Percentiles rank a stretch among this genome's conserved stretches.
These are phyloP conservation scores for Chloropsis hardwickii DNA, from an alignment of 2,113 vertebrate genomes.

Conservation along the genomic window DNA sequence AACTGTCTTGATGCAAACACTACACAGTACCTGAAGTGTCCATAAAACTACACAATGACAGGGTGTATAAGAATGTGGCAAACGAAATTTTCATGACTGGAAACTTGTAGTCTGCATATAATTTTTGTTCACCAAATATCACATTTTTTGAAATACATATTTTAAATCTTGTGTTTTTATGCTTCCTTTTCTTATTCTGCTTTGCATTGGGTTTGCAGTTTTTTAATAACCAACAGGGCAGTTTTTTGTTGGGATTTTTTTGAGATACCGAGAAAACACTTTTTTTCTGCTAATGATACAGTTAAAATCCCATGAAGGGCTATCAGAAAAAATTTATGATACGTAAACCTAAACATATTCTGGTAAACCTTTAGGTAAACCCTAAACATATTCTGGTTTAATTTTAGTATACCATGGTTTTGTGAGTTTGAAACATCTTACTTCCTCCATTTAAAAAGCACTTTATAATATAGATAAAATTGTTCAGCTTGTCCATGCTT, in stretches of 20 bases:
- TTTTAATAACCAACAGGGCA: background rate
- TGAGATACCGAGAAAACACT: background rate
- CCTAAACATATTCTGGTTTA: background rate
- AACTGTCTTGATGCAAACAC: background rate
- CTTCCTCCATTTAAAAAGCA: background rate
- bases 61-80: background rate
- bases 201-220: background rate
- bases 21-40: background rate
- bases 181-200: background rate
- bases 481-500: background rate
- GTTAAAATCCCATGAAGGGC: background rate
- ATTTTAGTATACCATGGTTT: background rate
- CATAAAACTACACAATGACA: background rate
- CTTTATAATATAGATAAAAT: background rate
- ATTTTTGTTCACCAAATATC: background rate
- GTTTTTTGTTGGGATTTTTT: background rate
- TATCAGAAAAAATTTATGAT: too few relatives aligned
- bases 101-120: background rate
- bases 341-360: too few relatives aligned
- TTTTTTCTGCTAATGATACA: background rate
- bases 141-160: accelerated
- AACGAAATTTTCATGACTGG: background rate
- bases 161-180: background rate
- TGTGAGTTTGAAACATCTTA: background rate
- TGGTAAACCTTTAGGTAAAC: too few relatives aligned